These are phyloP conservation scores for Thoracochromis brauschi DNA, from an alignment of 2,113 vertebrate genomes.

Conservation along the genomic window DNA sequence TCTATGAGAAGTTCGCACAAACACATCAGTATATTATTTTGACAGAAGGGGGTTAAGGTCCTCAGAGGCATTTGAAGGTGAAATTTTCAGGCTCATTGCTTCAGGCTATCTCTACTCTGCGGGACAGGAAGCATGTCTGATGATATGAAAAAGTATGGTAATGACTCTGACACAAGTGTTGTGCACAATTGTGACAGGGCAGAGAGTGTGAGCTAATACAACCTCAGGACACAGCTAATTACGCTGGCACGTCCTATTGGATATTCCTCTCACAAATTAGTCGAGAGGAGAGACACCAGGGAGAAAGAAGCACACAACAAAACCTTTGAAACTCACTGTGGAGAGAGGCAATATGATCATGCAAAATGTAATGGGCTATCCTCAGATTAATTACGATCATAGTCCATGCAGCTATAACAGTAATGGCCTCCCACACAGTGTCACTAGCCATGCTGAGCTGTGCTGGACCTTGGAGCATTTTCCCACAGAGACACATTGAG, in stretches of 20 bases:
- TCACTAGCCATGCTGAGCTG: neutral
- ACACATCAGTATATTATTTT: neutral
- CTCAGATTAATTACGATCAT: conserved; percentile 27
- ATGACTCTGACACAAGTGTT: conserved; percentile 3
- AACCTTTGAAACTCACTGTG: neutral
- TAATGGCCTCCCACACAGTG: neutral
- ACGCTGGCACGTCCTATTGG: conserved; percentile 20
- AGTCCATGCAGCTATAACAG: neutral
- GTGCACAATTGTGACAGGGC: neutral
- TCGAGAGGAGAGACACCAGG: neutral
- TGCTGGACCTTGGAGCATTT: neutral
- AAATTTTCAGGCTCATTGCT: neutral
- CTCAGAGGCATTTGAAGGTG: conserved; percentile 6
- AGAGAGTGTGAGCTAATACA: conserved; percentile 22
- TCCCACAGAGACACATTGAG: neutral
- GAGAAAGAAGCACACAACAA: neutral
- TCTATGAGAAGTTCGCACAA: neutral
- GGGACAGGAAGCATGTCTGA: neutral
- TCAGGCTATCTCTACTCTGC: neutral
- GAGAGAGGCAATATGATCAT: neutral
- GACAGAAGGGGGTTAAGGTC: neutral
- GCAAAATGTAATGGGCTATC: conserved; percentile 9
- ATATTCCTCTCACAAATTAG: conserved; percentile 21
- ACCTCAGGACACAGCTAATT: conserved; percentile 50
- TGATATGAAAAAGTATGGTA: neutral